These are phyloP conservation scores for Hycleus phaleratus DNA, from an alignment of 1,140 invertebrate genomes.

Conservation along the genomic window DNA sequence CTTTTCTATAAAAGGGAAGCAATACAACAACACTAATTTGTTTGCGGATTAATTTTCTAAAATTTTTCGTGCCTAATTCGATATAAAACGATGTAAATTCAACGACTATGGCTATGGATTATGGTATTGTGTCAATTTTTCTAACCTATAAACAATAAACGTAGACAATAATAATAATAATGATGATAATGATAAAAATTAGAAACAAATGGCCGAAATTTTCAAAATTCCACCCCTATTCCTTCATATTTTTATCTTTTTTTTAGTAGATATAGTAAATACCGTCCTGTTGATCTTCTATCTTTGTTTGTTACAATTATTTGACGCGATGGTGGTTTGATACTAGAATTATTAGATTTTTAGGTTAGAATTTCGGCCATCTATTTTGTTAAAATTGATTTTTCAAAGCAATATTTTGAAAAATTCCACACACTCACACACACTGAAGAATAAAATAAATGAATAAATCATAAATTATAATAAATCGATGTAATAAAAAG, in stretches of 20 bases:
- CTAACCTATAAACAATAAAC: neutral
- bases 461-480: no score
- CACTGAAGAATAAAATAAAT: no score
- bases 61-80: neutral
- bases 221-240: no score
- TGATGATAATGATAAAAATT: neutral
- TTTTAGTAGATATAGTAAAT: no score
- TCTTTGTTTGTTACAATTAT: no score
- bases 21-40: constrained; percentile 2
- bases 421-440: neutral
- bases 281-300: no score
- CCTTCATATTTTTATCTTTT: no score
- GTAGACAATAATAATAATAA: constrained; percentile 2
- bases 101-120: constrained; percentile 5
- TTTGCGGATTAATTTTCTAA: neutral
- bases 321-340: neutral
- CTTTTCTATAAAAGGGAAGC: constrained; percentile 38
- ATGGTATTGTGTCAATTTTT: neutral
- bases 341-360: neutral
- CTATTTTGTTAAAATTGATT: constrained; percentile 1
- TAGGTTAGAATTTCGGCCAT: constrained; percentile 3
- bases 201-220: no score
- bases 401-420: constrained; percentile 11
- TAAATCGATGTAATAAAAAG: neutral
- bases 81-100: constrained; percentile 1